Conservation (phyloP, 2,113 vertebrate genomes). For the Sturnira hondurensis region DNA sequence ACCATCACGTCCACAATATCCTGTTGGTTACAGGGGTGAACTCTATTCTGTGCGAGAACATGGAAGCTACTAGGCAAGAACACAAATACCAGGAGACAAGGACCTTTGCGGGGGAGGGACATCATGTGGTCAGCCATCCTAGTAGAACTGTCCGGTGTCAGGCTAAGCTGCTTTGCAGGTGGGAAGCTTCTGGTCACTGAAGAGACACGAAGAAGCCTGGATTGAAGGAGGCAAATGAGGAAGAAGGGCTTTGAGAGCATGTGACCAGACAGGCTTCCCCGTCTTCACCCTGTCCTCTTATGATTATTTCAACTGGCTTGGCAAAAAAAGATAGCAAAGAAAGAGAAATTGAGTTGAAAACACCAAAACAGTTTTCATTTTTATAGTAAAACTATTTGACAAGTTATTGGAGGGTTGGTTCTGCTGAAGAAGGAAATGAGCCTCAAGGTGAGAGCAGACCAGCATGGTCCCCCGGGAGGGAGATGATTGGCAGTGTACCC, state of each 20-base stretch:
- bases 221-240: neutral
- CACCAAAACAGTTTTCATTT: slow-evolving; percentile 35
- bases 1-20: no score
- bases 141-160: neutral
- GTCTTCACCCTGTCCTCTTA: neutral
- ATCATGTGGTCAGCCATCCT: neutral
- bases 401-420: slow-evolving; percentile 56
- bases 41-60: neutral
- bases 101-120: rapidly evolving
- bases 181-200: neutral
- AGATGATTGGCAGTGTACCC: slow-evolving; percentile 65
- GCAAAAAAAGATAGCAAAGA: neutral
- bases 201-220: neutral
- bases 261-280: neutral
- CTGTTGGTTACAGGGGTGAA: neutral
- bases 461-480: slow-evolving; percentile 48
- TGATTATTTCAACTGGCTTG: neutral
- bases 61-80: neutral
- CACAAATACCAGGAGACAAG: neutral
- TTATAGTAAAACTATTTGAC: slow-evolving; percentile 51
- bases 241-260: neutral
- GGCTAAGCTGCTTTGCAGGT: neutral
- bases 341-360: neutral
- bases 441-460: slow-evolving; percentile 50
- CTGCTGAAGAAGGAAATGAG: slow-evolving; percentile 56